Evolutionary conservation across 2,888 invertebrate species (phyloP).

Genomic region (Netelia melanura): DNA sequence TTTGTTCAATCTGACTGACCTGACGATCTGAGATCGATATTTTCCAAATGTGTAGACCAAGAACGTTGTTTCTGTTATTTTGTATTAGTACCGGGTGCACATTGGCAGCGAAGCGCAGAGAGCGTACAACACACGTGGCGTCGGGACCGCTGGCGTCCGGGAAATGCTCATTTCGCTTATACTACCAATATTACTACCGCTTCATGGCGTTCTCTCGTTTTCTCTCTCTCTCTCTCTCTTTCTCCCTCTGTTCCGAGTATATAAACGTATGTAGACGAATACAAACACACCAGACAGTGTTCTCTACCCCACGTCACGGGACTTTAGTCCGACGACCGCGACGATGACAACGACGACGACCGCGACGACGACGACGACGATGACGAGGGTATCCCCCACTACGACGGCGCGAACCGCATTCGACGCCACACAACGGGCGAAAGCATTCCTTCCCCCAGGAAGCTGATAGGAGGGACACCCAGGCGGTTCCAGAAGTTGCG

Average conservation of each 20-base stretch:
- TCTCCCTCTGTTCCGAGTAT: constrained; percentile 39
- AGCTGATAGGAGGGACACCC: constrained; percentile 54
- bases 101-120: constrained; percentile 11
- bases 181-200: constrained; percentile 31
- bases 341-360: constrained; percentile 48
- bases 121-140: constrained; percentile 74
- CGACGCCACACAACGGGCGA: constrained; percentile 51
- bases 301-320: constrained; percentile 50
- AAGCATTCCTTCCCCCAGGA: constrained; percentile 58
- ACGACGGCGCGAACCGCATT: constrained; percentile 52
- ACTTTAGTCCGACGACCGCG: constrained; percentile 37
- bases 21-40: background rate
- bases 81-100: background rate
- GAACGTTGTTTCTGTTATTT: background rate
- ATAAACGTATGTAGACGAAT: background rate
- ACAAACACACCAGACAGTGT: background rate
- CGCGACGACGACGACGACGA: constrained; percentile 34
- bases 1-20: background rate
- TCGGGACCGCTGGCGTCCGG: constrained; percentile 75
- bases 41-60: background rate
- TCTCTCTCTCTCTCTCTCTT: constrained; percentile 56
- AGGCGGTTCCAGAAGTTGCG: constrained; percentile 41
- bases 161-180: constrained; percentile 54
- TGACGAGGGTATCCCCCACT: constrained; percentile 57
- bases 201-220: constrained; percentile 62